Percentiles rank a stretch among this genome's conserved stretches.
Evolutionary conservation across 2,888 invertebrate genomes (phyloP).

Genomic region (Heliconius aoede): DNA sequence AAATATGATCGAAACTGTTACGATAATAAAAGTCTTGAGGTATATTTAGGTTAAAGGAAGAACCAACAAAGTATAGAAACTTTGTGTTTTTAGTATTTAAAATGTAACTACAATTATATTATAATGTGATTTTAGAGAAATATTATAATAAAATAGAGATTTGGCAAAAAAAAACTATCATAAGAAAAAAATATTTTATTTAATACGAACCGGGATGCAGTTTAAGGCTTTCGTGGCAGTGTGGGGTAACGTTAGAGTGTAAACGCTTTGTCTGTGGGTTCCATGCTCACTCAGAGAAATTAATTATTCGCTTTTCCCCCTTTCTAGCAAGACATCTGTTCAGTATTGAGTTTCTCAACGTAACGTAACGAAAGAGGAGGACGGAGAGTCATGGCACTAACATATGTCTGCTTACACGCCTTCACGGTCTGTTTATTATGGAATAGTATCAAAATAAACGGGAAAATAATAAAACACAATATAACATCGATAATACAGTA

Average conservation of each 20-base stretch:
- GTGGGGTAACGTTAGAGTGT: not conserved
- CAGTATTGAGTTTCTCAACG: too few species aligned
- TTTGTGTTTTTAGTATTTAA: not conserved
- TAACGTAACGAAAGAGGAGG: too few species aligned
- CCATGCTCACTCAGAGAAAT: not conserved
- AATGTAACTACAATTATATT: not conserved
- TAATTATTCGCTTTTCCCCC: not conserved
- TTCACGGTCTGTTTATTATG: not conserved
- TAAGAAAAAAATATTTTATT: not conserved
- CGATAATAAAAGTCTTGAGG: slow-evolving; percentile 38
- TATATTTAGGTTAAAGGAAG: slow-evolving; percentile 25
- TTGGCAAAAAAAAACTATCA: not conserved
- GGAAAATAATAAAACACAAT: not conserved
- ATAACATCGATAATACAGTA: not conserved
- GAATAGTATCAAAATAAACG: not conserved
- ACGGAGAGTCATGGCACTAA: not conserved
- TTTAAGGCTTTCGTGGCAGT: not conserved
- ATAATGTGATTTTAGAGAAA: not conserved
- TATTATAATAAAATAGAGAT: not conserved
- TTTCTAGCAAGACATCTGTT: too few species aligned
- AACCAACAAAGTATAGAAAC: not conserved
- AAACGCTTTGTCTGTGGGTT: not conserved
- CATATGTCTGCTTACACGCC: not conserved
- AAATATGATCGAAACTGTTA: slow-evolving; percentile 44
- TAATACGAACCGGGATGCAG: too few species aligned